phyloP scores from a whole-genome alignment of 2,113 vertebrate species.

The Sturnus vulgaris region DNA sequence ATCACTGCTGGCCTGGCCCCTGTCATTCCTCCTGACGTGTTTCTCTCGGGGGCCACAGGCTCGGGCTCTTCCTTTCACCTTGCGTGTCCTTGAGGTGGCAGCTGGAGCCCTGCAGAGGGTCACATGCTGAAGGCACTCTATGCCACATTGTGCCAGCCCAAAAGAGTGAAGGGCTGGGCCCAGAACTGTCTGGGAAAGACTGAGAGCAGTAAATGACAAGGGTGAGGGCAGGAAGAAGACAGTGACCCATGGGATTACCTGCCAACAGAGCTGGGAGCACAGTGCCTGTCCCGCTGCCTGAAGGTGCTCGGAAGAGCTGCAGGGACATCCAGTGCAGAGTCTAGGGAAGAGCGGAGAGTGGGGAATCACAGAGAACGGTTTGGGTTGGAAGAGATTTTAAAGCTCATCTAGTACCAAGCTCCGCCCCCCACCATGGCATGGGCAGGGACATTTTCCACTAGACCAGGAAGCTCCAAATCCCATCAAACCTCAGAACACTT shows the following conservation, averaged over 20 bases:
- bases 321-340: neutral
- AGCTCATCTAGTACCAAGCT: neutral
- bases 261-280: neutral
- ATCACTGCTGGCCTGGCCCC: neutral
- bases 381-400: neutral
- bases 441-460: neutral
- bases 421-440: too few species aligned
- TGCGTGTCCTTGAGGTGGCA: neutral
- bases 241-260: neutral
- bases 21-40: accelerated
- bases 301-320: accelerated
- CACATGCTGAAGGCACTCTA: neutral
- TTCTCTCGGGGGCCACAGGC: neutral
- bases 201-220: accelerated
- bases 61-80: neutral
- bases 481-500: neutral
- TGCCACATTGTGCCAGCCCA: neutral
- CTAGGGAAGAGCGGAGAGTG: neutral
- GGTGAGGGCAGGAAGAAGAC: neutral
- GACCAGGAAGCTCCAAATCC: neutral
- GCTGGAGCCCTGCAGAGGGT: neutral
- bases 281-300: neutral
- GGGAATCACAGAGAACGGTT: neutral
- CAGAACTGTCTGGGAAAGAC: neutral
- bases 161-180: neutral